Evolutionary conservation across 2,113 vertebrate genomes (phyloP), one percentile per base, ranked within the genome.

Genomic region (Campylomormyrus tamandua): DNA sequence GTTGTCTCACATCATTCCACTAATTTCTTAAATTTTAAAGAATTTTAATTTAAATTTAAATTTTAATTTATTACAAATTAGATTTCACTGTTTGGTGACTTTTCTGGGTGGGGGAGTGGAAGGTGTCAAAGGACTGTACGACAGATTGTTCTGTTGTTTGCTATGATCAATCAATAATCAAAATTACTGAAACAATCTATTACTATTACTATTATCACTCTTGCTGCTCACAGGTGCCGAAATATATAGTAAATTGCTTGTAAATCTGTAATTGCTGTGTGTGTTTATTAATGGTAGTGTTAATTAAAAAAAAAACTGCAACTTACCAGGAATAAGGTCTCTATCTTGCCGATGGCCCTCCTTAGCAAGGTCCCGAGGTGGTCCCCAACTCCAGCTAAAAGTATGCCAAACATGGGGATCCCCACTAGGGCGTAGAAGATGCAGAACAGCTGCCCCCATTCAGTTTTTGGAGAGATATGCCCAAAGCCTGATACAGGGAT

Each of bases 371-470:
- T 97, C 89, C 97, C 98, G 92, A 98, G 93, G 91, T 97, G 97
- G 92, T 98, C 98, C 0, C 98, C 96, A 2, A 98, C 97, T 62
- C 97, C 97, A 0, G 97, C 97, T 46, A 98, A 95, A 91, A 98
- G 95, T 70, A 98, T 97, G 89, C 97, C 98, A 85, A 98, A 98
- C 94, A 98, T 96, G 0, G 98, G 98, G 90, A 98, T 98, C 35
- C 97, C 98, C 91, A 98, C 95, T 91, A 98, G 94, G 0, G 97
- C 97, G 3, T 98, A 98, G 91, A 97, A 97, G 89, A 98, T 97
- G 83, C 97, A 98, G 94, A 98, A 97, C 88, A 98, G 90, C 92
- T 97, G 97, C 6, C 97, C 97, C 0, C 93, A 94, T 74, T 93
- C 53, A 0, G 98, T 97, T 87, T 95, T 96, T 56, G 97, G 97